A percentile compares a stretch with the other conserved stretches of the same genome.
Evolutionary conservation across 1,140 invertebrate genomes (phyloP).

Genomic region (Ditylenchus dipsaci): DNA sequence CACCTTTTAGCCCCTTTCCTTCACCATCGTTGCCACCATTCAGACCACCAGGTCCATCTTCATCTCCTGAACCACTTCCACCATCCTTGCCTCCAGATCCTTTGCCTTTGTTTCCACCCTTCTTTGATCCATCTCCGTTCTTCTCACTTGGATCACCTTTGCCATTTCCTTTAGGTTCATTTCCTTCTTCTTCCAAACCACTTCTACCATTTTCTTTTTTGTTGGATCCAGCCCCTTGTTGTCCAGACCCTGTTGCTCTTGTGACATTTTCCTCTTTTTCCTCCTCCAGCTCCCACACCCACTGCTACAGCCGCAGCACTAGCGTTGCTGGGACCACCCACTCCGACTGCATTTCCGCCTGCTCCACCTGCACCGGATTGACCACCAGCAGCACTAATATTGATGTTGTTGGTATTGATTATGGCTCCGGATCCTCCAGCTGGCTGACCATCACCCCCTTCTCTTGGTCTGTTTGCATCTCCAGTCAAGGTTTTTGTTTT

Average conservation of each 20-base stretch:
- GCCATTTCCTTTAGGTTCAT: conserved; percentile 1
- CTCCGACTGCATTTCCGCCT: conserved; percentile 12
- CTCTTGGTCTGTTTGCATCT: conserved; percentile 15
- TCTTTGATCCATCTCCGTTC: neutral
- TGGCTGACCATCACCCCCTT: neutral
- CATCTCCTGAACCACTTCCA: neutral
- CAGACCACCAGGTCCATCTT: neutral
- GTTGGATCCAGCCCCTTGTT: neutral
- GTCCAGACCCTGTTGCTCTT: neutral
- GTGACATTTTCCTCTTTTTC: neutral
- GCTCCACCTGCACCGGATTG: conserved; percentile 14
- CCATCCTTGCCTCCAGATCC: conserved; percentile 5
- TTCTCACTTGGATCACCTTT: neutral
- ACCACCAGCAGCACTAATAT: conserved; percentile 33
- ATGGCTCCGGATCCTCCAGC: neutral
- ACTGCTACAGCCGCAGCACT: conserved; percentile 13
- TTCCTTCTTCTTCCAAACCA: neutral
- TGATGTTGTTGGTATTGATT: conserved; percentile 41
- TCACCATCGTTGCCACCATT: conserved; percentile 5
- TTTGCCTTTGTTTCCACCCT: conserved; percentile 7
- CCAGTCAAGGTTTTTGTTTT: neutral
- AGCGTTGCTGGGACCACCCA: neutral
- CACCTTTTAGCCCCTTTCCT: conserved; percentile 3
- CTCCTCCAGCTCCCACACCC: conserved; percentile 7
- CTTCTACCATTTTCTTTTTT: conserved; percentile 7